Base-by-base conservation (phyloP, 1,140 invertebrate genomes). In the Drosophila nannoptera region DNA sequence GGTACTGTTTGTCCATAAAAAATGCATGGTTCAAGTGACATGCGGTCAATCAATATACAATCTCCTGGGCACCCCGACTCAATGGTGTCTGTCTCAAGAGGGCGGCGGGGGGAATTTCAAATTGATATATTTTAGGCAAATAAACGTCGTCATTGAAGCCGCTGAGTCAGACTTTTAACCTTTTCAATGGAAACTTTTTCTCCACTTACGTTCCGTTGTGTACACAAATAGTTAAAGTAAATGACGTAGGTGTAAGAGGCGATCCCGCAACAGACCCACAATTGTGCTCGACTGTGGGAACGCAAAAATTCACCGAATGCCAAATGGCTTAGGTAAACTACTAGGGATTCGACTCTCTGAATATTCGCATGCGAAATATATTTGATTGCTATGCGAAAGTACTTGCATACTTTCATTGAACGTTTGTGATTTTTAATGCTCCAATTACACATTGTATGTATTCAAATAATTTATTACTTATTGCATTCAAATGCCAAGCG, bases 21-120 rank as follows among this genome's bases (percentile, higher is more conserved):
- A 54, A 36, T 62, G 12, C 53, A 62, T 54, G n/a, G 5, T 9
- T 45, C 36, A 32, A 52, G 60, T 14, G 35, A 62, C 16, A 69
- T 52, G 35, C 46, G 11, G 31, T 16, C 45, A 63, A 56, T 55
- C 35, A 69, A 60, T 60, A 53, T 38, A 42, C 40, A 31, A 32
- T 9, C 36, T 58, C 42, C 50, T 69, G 63, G 36, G 29, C 33
- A 22, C 5, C 14, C 36, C 11, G 2, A 46, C 22, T 22, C 49
- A 42, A 56, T 50, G 50, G 11, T 16, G 22, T 22, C 22, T 22
- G 22, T 22, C 22, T 22, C 1, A 2, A 22, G 22, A 14, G 8
- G 3, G 8, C 14, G 3, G 8, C 14, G 7, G 43, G 11, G 11
- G 4, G 22, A 49, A 49, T 49, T 12, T 35, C 32, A 35, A 14